Percentiles rank a stretch among this genome's conserved stretches.
These are phyloP conservation scores for Eonycteris spelaea DNA, from an alignment of 2,113 vertebrate genomes.

Conservation along the genomic window DNA sequence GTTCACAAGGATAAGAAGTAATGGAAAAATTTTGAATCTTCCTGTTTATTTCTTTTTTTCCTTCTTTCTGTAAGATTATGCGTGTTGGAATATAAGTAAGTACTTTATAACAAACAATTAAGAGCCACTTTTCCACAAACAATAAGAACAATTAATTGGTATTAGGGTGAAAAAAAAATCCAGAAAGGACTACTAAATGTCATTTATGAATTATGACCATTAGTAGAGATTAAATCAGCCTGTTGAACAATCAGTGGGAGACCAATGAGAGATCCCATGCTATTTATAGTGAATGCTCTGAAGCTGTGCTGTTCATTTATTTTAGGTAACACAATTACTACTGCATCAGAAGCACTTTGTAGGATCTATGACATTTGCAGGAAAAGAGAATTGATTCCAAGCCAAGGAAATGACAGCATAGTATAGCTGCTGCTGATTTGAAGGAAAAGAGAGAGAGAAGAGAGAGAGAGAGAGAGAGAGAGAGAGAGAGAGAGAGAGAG, in stretches of 20 bases:
- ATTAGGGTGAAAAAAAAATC: slow-evolving; percentile 45
- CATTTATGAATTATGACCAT: slow-evolving; percentile 75
- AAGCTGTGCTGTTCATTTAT: slow-evolving; percentile 73
- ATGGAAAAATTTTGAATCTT: neutral
- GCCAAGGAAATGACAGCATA: slow-evolving; percentile 77
- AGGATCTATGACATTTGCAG: slow-evolving; percentile 74
- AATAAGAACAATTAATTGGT: slow-evolving; percentile 42
- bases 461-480: neutral
- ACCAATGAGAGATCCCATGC: slow-evolving; percentile 75
- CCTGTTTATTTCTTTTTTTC: neutral
- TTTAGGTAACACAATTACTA: slow-evolving; percentile 81
- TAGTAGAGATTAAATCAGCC: slow-evolving; percentile 76
- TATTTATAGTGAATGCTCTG: slow-evolving; percentile 81
- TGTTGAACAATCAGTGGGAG: slow-evolving; percentile 71
- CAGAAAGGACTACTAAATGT: slow-evolving; percentile 33
- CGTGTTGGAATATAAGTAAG: neutral
- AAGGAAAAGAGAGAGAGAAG: neutral
- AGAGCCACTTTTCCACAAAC: neutral
- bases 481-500: neutral
- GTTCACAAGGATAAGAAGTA: neutral
- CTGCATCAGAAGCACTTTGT: slow-evolving; percentile 81
- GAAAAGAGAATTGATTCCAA: slow-evolving; percentile 72
- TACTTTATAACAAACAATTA: neutral
- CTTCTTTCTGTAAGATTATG: neutral
- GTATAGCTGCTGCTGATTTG: slow-evolving; percentile 38